Evolutionary conservation across 2,888 invertebrate genomes (phyloP).

Genomic region (Electrophaes corylata): DNA sequence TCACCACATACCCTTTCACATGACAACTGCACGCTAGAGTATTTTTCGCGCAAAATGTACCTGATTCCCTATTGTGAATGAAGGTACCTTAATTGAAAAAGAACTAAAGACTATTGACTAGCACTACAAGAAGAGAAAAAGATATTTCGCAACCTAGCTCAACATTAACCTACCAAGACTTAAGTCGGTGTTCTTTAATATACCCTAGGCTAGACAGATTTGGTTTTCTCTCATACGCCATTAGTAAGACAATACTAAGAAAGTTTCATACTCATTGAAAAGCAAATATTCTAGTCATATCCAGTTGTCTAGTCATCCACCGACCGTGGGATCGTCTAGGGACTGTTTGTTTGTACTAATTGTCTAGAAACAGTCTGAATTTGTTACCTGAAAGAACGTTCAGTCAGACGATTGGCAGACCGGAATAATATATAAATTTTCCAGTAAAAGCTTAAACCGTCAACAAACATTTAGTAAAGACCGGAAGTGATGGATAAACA

Average conservation of each 20-base stretch:
- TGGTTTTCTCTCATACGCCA: too few species aligned
- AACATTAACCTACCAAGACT: too few species aligned
- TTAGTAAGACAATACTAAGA: too few species aligned
- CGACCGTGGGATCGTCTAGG: too few species aligned
- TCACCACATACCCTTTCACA: not conserved
- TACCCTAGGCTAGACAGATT: too few species aligned
- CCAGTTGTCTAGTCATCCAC: too few species aligned
- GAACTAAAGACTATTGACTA: not conserved
- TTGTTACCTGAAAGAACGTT: not conserved
- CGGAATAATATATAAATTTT: slow-evolving; percentile 30
- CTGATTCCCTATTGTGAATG: not conserved
- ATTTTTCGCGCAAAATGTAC: not conserved
- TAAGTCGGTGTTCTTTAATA: too few species aligned
- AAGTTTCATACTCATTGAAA: too few species aligned
- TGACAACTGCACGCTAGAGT: not conserved
- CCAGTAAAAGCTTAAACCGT: slow-evolving; percentile 14
- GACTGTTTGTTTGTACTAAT: too few species aligned
- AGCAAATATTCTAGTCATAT: too few species aligned
- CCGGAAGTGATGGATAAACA: slow-evolving; percentile 67
- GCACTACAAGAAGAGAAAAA: too few species aligned
- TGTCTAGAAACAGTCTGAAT: not conserved
- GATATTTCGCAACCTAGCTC: too few species aligned
- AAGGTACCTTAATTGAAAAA: not conserved
- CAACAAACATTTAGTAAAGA: slow-evolving; percentile 31
- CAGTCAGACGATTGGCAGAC: slow-evolving; percentile 33